phyloP scores from a whole-genome alignment of 2,797 vertebrate species.

The Notamacropus eugenii region DNA sequence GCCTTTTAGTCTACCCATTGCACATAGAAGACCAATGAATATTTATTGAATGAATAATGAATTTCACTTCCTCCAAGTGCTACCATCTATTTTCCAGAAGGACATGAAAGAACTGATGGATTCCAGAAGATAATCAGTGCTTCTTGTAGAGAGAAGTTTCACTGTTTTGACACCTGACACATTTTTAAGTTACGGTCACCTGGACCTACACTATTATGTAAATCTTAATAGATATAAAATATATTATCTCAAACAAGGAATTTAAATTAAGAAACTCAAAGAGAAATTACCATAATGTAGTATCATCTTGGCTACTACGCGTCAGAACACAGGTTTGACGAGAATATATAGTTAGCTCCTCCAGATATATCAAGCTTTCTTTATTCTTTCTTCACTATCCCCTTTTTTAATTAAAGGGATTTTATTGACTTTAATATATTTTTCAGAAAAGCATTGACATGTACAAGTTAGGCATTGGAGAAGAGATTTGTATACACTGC shows the following conservation, averaged over 20 bases:
- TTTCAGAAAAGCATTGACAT: slow-evolving; percentile 83
- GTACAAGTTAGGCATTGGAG: slow-evolving; percentile 82
- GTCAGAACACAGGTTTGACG: background rate
- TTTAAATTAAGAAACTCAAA: slow-evolving; percentile 61
- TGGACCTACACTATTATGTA: slow-evolving; percentile 62
- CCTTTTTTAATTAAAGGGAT: slow-evolving; percentile 81
- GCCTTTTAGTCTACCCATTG: background rate
- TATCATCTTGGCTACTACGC: slow-evolving; percentile 17
- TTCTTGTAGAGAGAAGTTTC: slow-evolving; percentile 8
- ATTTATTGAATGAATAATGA: slow-evolving; percentile 59
- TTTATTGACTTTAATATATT: slow-evolving; percentile 84
- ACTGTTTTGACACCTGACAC: slow-evolving; percentile 57
- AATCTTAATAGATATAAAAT: slow-evolving; percentile 65
- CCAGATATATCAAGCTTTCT: too few relatives aligned
- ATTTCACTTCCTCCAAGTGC: slow-evolving; percentile 35
- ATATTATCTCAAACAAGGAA: slow-evolving; percentile 64
- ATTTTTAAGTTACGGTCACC: slow-evolving; percentile 4
- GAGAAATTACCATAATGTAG: slow-evolving; percentile 53
- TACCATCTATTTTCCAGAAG: slow-evolving; percentile 60
- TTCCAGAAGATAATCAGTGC: slow-evolving; percentile 35
- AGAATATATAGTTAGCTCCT: background rate
- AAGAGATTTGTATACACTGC: slow-evolving; percentile 80
- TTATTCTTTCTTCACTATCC: too few relatives aligned
- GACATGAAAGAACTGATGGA: slow-evolving; percentile 32
- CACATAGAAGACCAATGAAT: background rate